A percentile compares a stretch with the other conserved stretches of the same genome.
These are phyloP conservation scores for Apis mellifera DNA, from an alignment of 1,140 invertebrate species.

Conservation along the genomic window DNA sequence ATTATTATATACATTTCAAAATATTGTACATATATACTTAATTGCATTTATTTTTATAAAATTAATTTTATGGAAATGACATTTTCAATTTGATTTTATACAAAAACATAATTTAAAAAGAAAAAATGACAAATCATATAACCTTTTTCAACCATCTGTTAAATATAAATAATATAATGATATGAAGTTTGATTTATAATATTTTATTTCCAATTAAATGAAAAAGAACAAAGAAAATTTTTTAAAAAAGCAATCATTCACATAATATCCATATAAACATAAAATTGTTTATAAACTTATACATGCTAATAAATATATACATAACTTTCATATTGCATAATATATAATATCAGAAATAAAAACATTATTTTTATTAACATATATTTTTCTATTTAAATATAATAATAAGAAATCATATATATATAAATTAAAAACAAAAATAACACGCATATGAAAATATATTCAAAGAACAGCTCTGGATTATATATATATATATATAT, in stretches of 20 bases:
- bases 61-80: too few relatives aligned
- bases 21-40: background rate
- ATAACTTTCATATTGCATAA: background rate
- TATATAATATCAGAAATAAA: background rate
- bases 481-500: slow-evolving; percentile 6
- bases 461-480: slow-evolving; percentile 36
- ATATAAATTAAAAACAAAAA: background rate
- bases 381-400: background rate
- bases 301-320: background rate
- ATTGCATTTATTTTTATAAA: background rate
- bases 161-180: background rate
- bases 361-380: background rate
- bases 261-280: background rate
- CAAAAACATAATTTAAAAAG: background rate
- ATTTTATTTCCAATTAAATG: background rate
- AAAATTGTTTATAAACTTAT: background rate
- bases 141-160: slow-evolving; percentile 23
- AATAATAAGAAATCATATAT: background rate
- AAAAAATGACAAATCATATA: background rate
- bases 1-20: background rate
- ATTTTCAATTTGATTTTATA: background rate
- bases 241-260: background rate
- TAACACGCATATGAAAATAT: background rate
- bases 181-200: background rate
- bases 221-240: background rate